These are phyloP conservation scores for Epinephelus malabaricus DNA, from an alignment of 2,797 vertebrate species.

Conservation along the genomic window DNA sequence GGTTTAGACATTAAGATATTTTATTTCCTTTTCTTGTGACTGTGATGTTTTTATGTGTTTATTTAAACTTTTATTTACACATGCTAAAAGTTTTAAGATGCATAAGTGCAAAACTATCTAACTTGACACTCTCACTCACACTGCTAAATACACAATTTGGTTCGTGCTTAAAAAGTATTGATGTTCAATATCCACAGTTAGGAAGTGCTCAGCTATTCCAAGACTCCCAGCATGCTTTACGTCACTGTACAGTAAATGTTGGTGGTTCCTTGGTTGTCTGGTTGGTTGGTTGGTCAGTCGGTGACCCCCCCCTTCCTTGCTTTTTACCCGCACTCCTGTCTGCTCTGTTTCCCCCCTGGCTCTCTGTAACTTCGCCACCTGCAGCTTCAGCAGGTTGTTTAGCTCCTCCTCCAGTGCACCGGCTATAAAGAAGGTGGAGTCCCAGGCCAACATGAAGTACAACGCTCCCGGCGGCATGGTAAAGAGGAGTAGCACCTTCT, in stretches of 20 bases:
- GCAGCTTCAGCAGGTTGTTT: slow-evolving; percentile 98
- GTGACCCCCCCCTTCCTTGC: slow-evolving; percentile 51
- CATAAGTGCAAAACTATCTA: neutral
- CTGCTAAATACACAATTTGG: neutral
- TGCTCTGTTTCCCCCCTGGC: slow-evolving; percentile 56
- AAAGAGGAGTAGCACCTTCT: slow-evolving; percentile 91
- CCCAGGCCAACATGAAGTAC: slow-evolving; percentile 92
- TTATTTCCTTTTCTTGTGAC: neutral
- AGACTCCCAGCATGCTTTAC: slow-evolving; percentile 74
- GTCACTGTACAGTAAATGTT: slow-evolving; percentile 55
- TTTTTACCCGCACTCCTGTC: slow-evolving; percentile 62
- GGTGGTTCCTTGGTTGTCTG: slow-evolving; percentile 52
- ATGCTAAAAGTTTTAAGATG: neutral
- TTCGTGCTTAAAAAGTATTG: neutral
- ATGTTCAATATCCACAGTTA: neutral
- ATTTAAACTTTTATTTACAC: neutral
- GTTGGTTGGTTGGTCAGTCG: slow-evolving; percentile 66
- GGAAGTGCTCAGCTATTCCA: slow-evolving; percentile 26
- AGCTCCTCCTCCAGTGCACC: slow-evolving; percentile 92
- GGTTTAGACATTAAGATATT: neutral
- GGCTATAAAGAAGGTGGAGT: slow-evolving; percentile 87
- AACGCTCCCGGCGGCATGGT: slow-evolving; percentile 88
- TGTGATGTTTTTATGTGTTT: neutral
- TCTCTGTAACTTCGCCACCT: slow-evolving; percentile 56
- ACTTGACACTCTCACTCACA: neutral